Conservation (phyloP, 2,888 invertebrate species). For the Cheilosia impressa region DNA sequence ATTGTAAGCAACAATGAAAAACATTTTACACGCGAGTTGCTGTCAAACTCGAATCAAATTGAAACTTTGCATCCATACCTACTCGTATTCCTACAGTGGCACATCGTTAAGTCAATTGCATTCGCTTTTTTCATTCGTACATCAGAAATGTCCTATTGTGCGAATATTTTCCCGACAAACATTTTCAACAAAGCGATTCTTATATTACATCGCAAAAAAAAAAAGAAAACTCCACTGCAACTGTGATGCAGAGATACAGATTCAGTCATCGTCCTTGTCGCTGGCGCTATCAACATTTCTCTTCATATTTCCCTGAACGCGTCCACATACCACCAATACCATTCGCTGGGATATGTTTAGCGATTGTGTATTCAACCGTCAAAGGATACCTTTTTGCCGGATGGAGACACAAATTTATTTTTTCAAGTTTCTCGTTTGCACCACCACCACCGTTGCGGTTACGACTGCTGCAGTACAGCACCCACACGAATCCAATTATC, state of each 20-base stretch:
- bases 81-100: slow-evolving; percentile 39
- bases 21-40: background rate
- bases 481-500: slow-evolving; percentile 64
- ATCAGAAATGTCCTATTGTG: slow-evolving; percentile 46
- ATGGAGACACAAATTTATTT: slow-evolving; percentile 69
- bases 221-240: background rate
- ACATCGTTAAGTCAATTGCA: slow-evolving; percentile 70
- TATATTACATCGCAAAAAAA: slow-evolving; percentile 4
- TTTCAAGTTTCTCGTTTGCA: slow-evolving; percentile 18
- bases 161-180: slow-evolving; percentile 15
- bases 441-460: slow-evolving; percentile 29
- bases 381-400: slow-evolving; percentile 72
- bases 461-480: slow-evolving; percentile 58
- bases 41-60: slow-evolving; percentile 53
- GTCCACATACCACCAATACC: background rate
- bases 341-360: slow-evolving; percentile 64
- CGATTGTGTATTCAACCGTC: slow-evolving; percentile 74
- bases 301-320: slow-evolving; percentile 6
- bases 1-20: slow-evolving; percentile 9
- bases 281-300: slow-evolving; percentile 29
- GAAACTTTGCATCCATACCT: slow-evolving; percentile 28
- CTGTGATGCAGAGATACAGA: slow-evolving; percentile 2
- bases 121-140: slow-evolving; percentile 6
- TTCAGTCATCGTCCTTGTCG: slow-evolving; percentile 50
- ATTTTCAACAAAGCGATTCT: slow-evolving; percentile 24